Conservation (phyloP, 37 sponge, comb jelly and placozoan species). For the Oscarella lobularis region DNA sequence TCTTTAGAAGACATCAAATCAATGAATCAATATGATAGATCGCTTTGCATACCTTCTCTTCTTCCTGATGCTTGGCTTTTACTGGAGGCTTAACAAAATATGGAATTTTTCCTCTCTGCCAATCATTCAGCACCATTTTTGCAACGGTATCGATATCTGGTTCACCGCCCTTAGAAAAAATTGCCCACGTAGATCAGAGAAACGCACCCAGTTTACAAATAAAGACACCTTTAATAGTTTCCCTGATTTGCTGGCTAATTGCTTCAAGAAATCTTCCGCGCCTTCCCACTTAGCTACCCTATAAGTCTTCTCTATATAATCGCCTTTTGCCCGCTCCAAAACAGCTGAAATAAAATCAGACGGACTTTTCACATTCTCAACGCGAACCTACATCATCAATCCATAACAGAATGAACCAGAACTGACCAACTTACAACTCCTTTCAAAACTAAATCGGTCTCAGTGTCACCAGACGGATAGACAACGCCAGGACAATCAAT, state of each 20-base stretch:
- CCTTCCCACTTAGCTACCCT: conserved; percentile 59
- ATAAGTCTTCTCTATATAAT: conserved; percentile 74
- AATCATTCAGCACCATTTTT: conserved; percentile 86
- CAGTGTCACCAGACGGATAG: conserved; percentile 80
- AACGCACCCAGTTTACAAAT: background rate
- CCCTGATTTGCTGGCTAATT: conserved; percentile 53
- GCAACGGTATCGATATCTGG: conserved; percentile 82
- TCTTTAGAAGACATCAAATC: no score
- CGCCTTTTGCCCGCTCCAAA: conserved; percentile 66
- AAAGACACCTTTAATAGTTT: conserved; percentile 69
- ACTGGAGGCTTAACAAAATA: conserved; percentile 84
- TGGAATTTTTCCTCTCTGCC: conserved; percentile 90
- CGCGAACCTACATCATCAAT: conserved; percentile 51
- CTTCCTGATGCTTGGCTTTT: background rate
- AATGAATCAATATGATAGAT: background rate
- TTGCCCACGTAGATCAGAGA: background rate
- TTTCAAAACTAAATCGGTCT: conserved; percentile 92
- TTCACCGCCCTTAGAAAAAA: conserved; percentile 65
- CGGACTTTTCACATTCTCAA: conserved; percentile 83
- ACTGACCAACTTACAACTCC: conserved; percentile 62
- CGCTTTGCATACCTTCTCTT: background rate
- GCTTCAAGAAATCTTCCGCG: conserved; percentile 69
- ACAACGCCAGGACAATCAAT: conserved; percentile 99
- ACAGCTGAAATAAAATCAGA: conserved; percentile 77
- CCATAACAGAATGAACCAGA: conserved; percentile 2